Percentiles rank a stretch among this genome's conserved stretches.
phyloP scores from a whole-genome alignment of 2,888 invertebrate genomes.

The Mesorhabditis belari region DNA sequence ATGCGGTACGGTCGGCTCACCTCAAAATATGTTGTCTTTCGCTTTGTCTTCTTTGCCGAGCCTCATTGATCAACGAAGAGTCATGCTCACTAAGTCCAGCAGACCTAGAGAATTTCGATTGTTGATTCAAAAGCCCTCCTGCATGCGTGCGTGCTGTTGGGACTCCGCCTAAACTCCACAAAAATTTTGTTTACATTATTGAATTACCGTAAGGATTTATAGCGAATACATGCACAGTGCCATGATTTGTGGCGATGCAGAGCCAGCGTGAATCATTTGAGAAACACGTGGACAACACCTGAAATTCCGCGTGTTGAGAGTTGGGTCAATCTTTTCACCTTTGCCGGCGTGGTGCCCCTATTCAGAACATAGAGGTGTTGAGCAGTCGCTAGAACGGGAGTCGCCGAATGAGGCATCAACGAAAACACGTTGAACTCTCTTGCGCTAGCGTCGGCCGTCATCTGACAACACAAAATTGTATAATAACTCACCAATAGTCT shows the following conservation, averaged over 20 bases:
- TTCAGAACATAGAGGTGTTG: conserved; percentile 89
- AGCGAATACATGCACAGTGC: conserved; percentile 95
- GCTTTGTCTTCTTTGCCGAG: conserved; percentile 2
- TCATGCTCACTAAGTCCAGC: conserved; percentile 70
- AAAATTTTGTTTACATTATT: neutral
- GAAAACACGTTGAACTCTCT: conserved; percentile 80
- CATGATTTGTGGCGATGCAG: conserved; percentile 80
- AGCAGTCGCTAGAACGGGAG: conserved; percentile 67
- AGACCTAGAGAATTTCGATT: conserved; percentile 74
- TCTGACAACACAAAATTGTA: conserved; percentile 51
- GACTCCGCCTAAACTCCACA: conserved; percentile 59
- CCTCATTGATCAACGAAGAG: conserved; percentile 4
- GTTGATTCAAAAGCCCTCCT: conserved; percentile 83
- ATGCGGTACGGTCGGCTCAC: neutral
- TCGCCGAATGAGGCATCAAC: conserved; percentile 83
- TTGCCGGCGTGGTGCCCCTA: conserved; percentile 88
- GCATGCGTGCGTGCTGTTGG: conserved; percentile 87
- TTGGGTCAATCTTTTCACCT: conserved; percentile 61
- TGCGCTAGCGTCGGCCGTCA: conserved; percentile 56
- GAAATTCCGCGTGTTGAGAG: conserved; percentile 13
- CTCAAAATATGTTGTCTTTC: neutral
- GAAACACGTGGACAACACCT: conserved; percentile 77
- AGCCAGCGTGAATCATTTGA: conserved; percentile 89
- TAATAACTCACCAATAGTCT: too few species aligned
- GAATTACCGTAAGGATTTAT: conserved; percentile 74